These are phyloP conservation scores for Trypoxylus dichotomus DNA, from an alignment of 1,140 invertebrate species.

Conservation along the genomic window DNA sequence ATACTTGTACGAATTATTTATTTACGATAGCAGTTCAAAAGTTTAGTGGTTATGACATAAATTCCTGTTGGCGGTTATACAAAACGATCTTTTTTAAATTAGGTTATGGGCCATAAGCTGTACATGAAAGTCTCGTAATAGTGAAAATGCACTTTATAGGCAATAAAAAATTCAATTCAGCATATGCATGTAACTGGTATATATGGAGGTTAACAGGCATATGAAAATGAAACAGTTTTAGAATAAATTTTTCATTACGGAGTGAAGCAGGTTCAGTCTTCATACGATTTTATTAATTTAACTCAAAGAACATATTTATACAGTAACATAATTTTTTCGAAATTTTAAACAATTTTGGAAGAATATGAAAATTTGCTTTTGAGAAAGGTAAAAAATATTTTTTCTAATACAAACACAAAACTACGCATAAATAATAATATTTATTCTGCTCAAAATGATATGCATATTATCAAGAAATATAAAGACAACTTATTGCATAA, in stretches of 20 bases:
- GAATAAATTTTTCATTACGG: not conserved
- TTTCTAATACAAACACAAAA: too few relatives aligned
- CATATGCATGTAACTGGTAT: not conserved
- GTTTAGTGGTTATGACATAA: not conserved
- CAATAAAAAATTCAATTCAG: conserved; percentile 4
- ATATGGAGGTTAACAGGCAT: not conserved
- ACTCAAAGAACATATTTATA: too few relatives aligned
- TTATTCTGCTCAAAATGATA: too few relatives aligned
- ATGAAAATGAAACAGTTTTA: not conserved
- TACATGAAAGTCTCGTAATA: not conserved
- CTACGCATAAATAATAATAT: too few relatives aligned
- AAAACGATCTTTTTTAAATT: not conserved
- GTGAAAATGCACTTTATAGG: not conserved
- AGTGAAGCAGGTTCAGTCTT: too few relatives aligned
- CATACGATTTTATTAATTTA: too few relatives aligned
- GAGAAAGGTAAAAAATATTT: too few relatives aligned
- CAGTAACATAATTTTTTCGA: too few relatives aligned
- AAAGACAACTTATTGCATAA: too few relatives aligned
- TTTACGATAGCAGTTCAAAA: not conserved
- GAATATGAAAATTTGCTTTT: too few relatives aligned
- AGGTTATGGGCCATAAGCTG: not conserved
- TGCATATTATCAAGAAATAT: too few relatives aligned
- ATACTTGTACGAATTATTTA: not conserved
- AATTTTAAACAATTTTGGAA: too few relatives aligned
- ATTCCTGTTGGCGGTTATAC: not conserved